phyloP scores from a whole-genome alignment of 2,888 invertebrate genomes.

The Cephalotes varians region DNA sequence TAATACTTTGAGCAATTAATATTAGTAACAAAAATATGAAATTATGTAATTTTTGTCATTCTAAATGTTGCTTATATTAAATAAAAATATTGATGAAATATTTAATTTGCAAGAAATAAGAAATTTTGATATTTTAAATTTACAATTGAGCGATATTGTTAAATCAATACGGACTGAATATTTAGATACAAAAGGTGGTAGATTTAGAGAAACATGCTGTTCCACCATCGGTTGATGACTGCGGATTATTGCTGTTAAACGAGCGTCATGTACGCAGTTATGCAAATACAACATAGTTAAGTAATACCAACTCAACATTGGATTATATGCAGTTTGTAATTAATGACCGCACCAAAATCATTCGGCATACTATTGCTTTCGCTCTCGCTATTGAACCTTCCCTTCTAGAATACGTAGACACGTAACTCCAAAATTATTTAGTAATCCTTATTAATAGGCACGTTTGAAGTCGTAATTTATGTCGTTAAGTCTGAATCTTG shows the following conservation, averaged over 20 bases:
- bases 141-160: background rate
- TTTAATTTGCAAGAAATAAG: background rate
- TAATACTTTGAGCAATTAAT: no score
- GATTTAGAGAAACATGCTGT: conserved; percentile 31
- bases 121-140: background rate
- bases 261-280: conserved; percentile 42
- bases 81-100: no score
- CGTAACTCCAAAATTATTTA: background rate
- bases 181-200: conserved; percentile 41
- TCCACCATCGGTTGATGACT: conserved; percentile 8
- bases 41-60: no score
- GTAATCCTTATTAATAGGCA: background rate
- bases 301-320: conserved; percentile 37
- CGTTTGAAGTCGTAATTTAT: background rate
- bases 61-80: no score
- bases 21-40: no score
- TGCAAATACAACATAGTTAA: conserved; percentile 45
- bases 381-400: background rate
- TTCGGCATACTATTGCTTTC: conserved; percentile 14
- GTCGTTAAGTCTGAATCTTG: background rate
- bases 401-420: background rate
- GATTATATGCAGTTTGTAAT: conserved; percentile 33
- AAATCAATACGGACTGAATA: conserved; percentile 6
- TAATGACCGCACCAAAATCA: conserved; percentile 44
- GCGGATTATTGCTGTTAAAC: conserved; percentile 44